These are phyloP conservation scores for Hydropsyche betteni DNA, from an alignment of 2,888 invertebrate species.

Conservation along the genomic window DNA sequence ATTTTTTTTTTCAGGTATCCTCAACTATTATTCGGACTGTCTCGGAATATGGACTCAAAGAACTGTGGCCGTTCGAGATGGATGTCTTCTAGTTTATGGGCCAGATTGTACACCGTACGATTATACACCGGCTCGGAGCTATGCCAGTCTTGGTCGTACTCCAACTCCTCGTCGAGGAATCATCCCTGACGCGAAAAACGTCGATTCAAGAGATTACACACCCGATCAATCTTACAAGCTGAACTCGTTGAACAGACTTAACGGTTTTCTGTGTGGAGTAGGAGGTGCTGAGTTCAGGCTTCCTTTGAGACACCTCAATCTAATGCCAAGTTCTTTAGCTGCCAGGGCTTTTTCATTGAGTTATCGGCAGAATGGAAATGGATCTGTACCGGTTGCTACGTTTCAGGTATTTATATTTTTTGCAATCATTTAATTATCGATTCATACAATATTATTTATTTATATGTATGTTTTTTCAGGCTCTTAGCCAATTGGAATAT, in stretches of 20 bases:
- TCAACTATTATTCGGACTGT: constrained; percentile 48
- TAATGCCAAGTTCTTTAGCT: constrained; percentile 47
- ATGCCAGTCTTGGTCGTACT: constrained; percentile 62
- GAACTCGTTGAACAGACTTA: constrained; percentile 40
- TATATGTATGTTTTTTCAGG: constrained; percentile 65
- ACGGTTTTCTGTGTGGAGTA: constrained; percentile 5
- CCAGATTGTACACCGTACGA: constrained; percentile 54
- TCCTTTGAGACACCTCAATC: constrained; percentile 50
- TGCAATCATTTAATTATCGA: neutral
- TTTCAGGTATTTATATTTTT: constrained; percentile 46
- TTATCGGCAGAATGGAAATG: constrained; percentile 44
- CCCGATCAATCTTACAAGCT: constrained; percentile 54
- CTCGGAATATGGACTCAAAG: constrained; percentile 49
- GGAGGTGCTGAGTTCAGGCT: constrained; percentile 46
- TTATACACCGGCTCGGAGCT: constrained; percentile 63
- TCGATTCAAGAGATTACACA: constrained; percentile 56
- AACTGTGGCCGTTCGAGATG: constrained; percentile 49
- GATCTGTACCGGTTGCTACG: constrained; percentile 43
- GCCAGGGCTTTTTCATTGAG: constrained; percentile 49
- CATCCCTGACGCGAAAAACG: constrained; percentile 54
- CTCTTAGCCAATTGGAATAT: constrained; percentile 74
- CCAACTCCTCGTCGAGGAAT: constrained; percentile 59
- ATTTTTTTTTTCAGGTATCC: constrained; percentile 45
- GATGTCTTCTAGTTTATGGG: constrained; percentile 49
- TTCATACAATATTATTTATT: neutral